Percentiles rank a stretch among this genome's conserved stretches.
Conservation (phyloP, 1,140 invertebrate species). For the Teleogryllus occipitalis region DNA sequence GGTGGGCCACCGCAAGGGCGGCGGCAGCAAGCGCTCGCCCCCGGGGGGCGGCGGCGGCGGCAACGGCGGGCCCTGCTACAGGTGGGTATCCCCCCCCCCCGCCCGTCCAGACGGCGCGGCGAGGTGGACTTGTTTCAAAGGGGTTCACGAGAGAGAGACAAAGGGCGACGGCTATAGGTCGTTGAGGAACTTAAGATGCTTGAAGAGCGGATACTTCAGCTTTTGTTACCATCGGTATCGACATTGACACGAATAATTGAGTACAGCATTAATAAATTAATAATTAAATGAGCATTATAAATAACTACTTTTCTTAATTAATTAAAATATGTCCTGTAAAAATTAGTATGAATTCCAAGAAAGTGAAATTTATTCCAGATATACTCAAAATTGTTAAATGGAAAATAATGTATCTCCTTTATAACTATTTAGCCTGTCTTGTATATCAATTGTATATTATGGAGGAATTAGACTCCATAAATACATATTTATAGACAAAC, state of each 20-base stretch:
- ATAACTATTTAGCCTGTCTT: too few species aligned
- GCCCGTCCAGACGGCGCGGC: not conserved
- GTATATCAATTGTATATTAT: too few species aligned
- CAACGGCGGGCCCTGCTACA: constrained; percentile 24
- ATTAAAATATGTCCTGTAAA: too few species aligned
- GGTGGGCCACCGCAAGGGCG: constrained; percentile 15
- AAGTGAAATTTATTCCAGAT: too few species aligned
- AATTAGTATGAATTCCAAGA: too few species aligned
- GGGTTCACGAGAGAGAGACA: constrained; percentile 10
- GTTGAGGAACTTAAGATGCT: not conserved
- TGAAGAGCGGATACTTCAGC: not conserved
- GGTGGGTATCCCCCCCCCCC: constrained; percentile 18
- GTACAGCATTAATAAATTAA: not conserved
- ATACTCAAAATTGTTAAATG: too few species aligned
- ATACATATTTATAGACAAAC: too few species aligned
- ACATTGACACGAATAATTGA: not conserved
- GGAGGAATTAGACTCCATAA: too few species aligned
- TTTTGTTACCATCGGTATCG: not conserved
- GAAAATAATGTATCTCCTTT: too few species aligned
- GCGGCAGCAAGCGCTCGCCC: constrained; percentile 7
- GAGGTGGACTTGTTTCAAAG: not conserved
- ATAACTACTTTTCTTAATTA: not conserved
- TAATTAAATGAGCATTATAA: not conserved
- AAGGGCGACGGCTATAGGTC: not conserved
- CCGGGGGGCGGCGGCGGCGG: constrained; percentile 8